Evolutionary conservation across 2,113 vertebrate species (phyloP).

Genomic region (Diphyllodes magnificus): DNA sequence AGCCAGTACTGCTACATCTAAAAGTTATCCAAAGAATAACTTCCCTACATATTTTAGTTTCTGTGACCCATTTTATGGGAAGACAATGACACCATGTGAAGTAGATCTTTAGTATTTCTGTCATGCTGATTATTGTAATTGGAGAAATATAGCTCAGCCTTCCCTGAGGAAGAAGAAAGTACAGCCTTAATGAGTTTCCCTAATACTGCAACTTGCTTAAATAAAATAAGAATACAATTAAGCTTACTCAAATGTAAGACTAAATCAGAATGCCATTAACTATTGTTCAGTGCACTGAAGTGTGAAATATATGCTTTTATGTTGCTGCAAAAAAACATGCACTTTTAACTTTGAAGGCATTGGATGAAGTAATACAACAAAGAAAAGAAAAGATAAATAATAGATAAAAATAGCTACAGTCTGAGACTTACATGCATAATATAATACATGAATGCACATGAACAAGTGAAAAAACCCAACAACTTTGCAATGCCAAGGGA

Average conservation of each 20-base stretch:
- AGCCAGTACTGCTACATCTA: neutral
- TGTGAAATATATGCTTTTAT: constrained; percentile 44
- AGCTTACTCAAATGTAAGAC: constrained; percentile 44
- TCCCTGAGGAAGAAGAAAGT: constrained; percentile 49
- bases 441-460: neutral
- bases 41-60: neutral
- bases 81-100: constrained; percentile 33
- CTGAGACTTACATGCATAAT: neutral
- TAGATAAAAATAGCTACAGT: constrained; percentile 35
- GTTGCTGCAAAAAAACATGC: neutral
- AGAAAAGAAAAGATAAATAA: constrained; percentile 21
- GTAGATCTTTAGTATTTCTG: constrained; percentile 45
- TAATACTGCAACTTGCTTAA: constrained; percentile 47
- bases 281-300: constrained; percentile 17
- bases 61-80: constrained; percentile 39
- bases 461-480: neutral
- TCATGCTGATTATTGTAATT: constrained; percentile 57
- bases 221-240: constrained; percentile 60
- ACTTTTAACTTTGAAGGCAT: constrained; percentile 15
- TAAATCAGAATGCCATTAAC: constrained; percentile 49
- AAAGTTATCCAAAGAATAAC: constrained; percentile 7
- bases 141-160: constrained; percentile 30
- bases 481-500: neutral
- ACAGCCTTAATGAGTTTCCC: constrained; percentile 46
- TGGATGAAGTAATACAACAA: neutral